Evolutionary conservation across 2,113 vertebrate species (phyloP), one percentile per base, ranked within the genome.

Genomic region (Mohoua ochrocephala): DNA sequence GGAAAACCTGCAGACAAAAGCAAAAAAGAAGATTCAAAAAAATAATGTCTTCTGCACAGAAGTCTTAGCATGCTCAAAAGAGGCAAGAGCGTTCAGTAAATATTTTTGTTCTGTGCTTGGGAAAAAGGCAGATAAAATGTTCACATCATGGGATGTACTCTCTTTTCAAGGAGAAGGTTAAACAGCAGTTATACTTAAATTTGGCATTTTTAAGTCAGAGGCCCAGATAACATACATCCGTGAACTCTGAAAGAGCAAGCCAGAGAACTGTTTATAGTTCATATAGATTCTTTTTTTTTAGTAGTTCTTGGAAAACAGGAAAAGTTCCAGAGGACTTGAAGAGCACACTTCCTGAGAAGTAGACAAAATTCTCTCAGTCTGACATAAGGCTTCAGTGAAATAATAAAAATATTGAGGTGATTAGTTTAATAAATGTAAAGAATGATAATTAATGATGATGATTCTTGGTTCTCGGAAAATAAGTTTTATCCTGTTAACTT

Each of bases 81-180:
- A 60, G 44, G 15, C 31, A 16, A 23, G 50, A 63, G 21, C 27
- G 22, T 54, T 92, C 24, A 75, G 69, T 95, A 91, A 94, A 89
- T 89, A 84, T 93, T 95, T 96, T 74, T 77, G 22, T 91, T 88
- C 64, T 28, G 12, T n/a, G 39, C 93, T 87, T 95, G 86, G 84
- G 93, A 93, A 89, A 60, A 93, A 84, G 54, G 31, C 80, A 93
- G 83, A 70, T 91, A 37, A 0, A 7, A 27, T 24, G 37, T 89
- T 97, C 60, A 31, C 65, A 74, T 81, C 33, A 3, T 23, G 24
- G 54, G 41, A 50, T 45, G 28, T 26, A n/a, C 31, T 77, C 11
- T 61, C 7, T 63, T 91, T 75, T 78, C 26, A 71, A 67, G 30
- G 65, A 74, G 69, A 81, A 73, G 19, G 8, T 50, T 91, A 80